phyloP scores from a whole-genome alignment of 2,797 vertebrate genomes.

The Tinamus major region DNA sequence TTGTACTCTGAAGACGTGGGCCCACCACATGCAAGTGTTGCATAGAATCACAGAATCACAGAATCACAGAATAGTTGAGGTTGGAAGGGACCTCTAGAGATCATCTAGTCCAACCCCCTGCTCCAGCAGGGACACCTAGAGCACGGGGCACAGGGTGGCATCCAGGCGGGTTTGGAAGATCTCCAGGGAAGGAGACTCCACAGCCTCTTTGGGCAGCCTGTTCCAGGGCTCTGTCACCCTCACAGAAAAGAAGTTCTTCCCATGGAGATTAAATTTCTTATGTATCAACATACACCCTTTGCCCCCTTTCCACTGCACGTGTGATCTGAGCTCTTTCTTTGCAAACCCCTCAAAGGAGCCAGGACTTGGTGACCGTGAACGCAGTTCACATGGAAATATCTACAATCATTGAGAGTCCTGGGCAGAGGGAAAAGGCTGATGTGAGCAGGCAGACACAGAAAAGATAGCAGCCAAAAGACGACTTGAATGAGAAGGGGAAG shows the following conservation, averaged over 20 bases:
- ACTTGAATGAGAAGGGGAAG: background rate
- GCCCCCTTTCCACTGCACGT: background rate
- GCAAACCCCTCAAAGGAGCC: background rate
- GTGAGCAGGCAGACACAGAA: background rate
- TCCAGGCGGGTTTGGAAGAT: no score
- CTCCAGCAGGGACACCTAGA: no score
- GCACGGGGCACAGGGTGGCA: no score
- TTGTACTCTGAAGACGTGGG: background rate
- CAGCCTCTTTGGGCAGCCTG: no score
- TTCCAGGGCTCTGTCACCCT: no score
- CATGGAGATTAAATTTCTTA: no score
- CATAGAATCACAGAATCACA: rapidly evolving
- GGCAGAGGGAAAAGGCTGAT: background rate
- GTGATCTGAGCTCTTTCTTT: background rate
- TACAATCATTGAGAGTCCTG: background rate
- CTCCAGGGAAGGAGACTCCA: no score
- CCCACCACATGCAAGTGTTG: rapidly evolving
- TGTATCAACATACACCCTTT: no score
- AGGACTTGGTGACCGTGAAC: background rate
- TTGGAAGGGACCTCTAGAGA: no score
- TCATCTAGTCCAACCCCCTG: no score
- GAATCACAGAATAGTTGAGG: no score
- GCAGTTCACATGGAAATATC: background rate
- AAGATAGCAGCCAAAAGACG: background rate
- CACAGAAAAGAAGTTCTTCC: no score